Evolutionary conservation across 2,888 invertebrate species (phyloP), one percentile per base, ranked within the genome.

Genomic region (Hydrotaea cyrtoneurina): DNA sequence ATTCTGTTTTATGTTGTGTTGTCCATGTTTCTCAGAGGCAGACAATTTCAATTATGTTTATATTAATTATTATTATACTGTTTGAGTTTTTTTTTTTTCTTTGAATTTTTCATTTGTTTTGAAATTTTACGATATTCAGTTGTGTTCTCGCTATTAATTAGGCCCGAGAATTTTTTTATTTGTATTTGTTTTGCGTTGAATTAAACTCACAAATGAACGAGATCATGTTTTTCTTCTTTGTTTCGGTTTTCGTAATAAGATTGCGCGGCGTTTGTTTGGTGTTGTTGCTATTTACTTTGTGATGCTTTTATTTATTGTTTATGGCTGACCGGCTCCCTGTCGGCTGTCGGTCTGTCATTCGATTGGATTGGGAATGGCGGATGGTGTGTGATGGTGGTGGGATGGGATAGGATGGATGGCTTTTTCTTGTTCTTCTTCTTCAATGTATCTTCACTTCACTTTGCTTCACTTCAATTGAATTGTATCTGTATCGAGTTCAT

Each of bases 401-500:
- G 31, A 62, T 36, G 62, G 3, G 23, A 31, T 62, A n/a, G 50
- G 62, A 31, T 31, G 31, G 36, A 62, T 31, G 31, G 5, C 23
- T 21, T n/a, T 26, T 23, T n/a, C n/a, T n/a, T 2, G 71, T 62
- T 77, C 64, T 11, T 64, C 57, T 31, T 39, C 64, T 62, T 62
- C 50, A n/a, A 31, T 31, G 31, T 31, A 31, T 31, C 55, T 17
- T 57, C 62, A 62, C 69, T 19, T 64, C 55, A 57, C 39, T 53
- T 77, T 23, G 26, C 62, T 78, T 36, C 71, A 81, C 72, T 75
- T 78, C 78, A 84, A 84, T 84, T 84, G 73, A 84, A 78, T 73
- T 84, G 78, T 84, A 62, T 62, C 31, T 81, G 50, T 66, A 78
- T 72, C 81, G 57, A 80, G 83, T 78, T 75, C 71, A 78, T 72